Evolutionary conservation across 1,140 invertebrate species (phyloP).

Genomic region (Fopius arisanus): DNA sequence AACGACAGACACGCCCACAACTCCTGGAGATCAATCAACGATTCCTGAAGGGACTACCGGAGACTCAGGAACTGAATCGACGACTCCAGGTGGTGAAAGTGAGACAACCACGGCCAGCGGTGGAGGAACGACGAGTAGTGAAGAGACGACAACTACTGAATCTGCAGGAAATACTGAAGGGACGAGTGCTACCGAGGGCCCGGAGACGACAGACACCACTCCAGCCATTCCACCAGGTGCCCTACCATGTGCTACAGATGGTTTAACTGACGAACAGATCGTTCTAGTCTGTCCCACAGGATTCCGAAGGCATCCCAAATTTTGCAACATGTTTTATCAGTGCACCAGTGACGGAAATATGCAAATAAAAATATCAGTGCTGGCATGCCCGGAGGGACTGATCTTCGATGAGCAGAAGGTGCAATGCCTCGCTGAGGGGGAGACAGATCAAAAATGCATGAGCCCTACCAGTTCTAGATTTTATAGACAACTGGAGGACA

Average conservation of each 20-base stretch:
- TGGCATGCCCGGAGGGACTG: constrained; percentile 79
- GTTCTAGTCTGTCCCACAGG: constrained; percentile 80
- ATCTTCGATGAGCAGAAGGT: constrained; percentile 77
- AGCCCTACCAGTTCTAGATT: constrained; percentile 66
- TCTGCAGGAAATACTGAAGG: neutral
- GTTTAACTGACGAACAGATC: constrained; percentile 71
- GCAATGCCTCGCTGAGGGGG: constrained; percentile 72
- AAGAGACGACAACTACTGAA: constrained; percentile 39
- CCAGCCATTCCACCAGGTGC: constrained; percentile 30
- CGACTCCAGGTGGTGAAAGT: constrained; percentile 36
- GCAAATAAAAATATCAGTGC: constrained; percentile 75
- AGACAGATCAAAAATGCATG: constrained; percentile 67
- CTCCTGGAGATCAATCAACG: constrained; percentile 21
- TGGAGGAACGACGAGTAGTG: constrained; percentile 36
- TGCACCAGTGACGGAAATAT: constrained; percentile 73
- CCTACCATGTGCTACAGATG: constrained; percentile 47
- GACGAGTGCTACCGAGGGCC: constrained; percentile 8
- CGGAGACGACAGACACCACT: constrained; percentile 35
- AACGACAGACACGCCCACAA: constrained; percentile 48
- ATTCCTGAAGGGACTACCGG: constrained; percentile 17
- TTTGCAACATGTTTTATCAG: constrained; percentile 86
- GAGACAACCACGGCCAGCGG: constrained; percentile 34
- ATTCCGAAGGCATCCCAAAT: constrained; percentile 82
- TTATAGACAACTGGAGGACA: constrained; percentile 65
- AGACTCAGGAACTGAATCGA: constrained; percentile 31